A percentile compares a stretch with the other conserved stretches of the same genome.
phyloP scores from a whole-genome alignment of 2,113 vertebrate genomes.

The Grus americana region DNA sequence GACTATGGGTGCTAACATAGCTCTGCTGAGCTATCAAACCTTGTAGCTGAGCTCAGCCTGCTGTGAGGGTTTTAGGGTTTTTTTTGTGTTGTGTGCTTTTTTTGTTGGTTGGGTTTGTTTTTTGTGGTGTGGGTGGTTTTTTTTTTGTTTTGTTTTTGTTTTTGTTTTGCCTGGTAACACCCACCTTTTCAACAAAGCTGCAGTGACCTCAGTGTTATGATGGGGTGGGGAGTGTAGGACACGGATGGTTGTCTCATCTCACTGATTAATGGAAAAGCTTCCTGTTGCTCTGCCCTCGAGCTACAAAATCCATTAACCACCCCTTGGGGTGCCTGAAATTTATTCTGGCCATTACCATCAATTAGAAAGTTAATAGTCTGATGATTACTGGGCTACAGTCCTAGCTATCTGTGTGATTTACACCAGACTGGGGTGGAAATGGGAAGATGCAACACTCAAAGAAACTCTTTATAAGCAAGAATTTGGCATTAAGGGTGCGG shows the following conservation, averaged over 20 bases:
- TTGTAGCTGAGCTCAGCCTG: neutral
- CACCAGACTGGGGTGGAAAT: neutral
- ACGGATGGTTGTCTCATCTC: constrained; percentile 7
- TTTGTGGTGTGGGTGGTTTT: no score
- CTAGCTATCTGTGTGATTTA: constrained; percentile 62
- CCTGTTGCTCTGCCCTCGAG: constrained; percentile 40
- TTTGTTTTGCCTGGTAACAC: neutral
- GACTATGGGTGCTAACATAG: neutral
- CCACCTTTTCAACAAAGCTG: neutral
- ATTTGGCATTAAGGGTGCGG: neutral
- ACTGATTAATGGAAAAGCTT: constrained; percentile 44
- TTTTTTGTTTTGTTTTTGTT: no score
- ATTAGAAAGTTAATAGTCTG: constrained; percentile 61
- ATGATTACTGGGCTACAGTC: constrained; percentile 39
- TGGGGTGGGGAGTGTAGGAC: neutral
- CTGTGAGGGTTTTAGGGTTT: neutral
- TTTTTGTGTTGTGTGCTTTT: no score
- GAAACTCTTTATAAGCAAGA: neutral
- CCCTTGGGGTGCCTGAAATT: constrained; percentile 51
- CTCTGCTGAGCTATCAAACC: neutral
- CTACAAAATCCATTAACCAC: constrained; percentile 62
- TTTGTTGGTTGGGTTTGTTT: no score
- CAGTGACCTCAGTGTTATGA: neutral
- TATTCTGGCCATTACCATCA: constrained; percentile 61
- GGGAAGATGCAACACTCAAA: neutral